These are phyloP conservation scores for Aurelia coerulea DNA, from an alignment of 30 jellyfish, hydroid and myxozoan species.

Conservation along the genomic window DNA sequence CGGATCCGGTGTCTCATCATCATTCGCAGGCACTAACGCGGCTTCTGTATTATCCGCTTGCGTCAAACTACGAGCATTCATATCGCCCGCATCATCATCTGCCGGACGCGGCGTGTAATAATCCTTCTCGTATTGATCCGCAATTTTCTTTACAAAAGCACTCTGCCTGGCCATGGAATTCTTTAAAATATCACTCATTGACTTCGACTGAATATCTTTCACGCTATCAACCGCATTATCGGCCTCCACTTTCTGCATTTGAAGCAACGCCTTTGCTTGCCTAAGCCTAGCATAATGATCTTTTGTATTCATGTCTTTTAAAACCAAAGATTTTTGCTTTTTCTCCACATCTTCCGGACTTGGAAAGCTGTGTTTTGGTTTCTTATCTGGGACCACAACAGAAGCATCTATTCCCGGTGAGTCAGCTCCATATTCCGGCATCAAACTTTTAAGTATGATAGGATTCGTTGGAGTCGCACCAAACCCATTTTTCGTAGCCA, in stretches of 20 bases:
- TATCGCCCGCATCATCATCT: slow-evolving; percentile 15
- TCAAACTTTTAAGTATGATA: slow-evolving; percentile 46
- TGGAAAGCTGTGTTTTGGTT: neutral
- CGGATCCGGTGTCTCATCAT: neutral
- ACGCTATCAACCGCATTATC: slow-evolving; percentile 65
- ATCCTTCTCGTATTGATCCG: slow-evolving; percentile 56
- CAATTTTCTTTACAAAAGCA: slow-evolving; percentile 61
- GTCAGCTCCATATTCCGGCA: slow-evolving; percentile 66
- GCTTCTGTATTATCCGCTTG: slow-evolving; percentile 13
- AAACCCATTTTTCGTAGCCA: neutral
- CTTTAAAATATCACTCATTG: slow-evolving; percentile 49
- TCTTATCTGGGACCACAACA: neutral
- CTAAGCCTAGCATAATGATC: slow-evolving; percentile 48
- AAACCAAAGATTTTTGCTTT: slow-evolving; percentile 13
- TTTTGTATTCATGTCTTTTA: slow-evolving; percentile 52
- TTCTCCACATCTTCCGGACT: slow-evolving; percentile 24
- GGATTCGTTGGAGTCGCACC: slow-evolving; percentile 31
- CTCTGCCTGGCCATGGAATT: slow-evolving; percentile 67
- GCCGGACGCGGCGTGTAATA: slow-evolving; percentile 27
- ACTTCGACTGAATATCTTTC: slow-evolving; percentile 50
- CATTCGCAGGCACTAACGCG: neutral
- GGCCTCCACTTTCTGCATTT: slow-evolving; percentile 79
- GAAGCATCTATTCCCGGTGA: slow-evolving; percentile 45
- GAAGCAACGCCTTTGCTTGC: slow-evolving; percentile 69
- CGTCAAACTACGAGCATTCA: slow-evolving; percentile 6